Base-by-base conservation (phyloP, 1,140 invertebrate genomes). In the Thaumetopoea pityocampa region DNA sequence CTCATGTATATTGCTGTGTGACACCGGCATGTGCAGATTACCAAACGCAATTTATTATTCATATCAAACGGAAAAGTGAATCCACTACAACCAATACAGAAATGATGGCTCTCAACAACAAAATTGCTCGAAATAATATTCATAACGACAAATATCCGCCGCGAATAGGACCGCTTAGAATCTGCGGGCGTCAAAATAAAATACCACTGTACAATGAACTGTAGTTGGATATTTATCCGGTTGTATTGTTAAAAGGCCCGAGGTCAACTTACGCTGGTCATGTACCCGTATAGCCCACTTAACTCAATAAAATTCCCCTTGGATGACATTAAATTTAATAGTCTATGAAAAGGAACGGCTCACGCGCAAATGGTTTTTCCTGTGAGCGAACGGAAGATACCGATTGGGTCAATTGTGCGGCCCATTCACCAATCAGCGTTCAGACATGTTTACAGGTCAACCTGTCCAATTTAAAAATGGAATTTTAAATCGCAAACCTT, bases 301-400 rank as follows among this genome's bases (percentile, higher is more conserved):
- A 78, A 78, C 63, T 71, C 71, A 77, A 82, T 80, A 78, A 78
- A 74, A 67, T 41, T 79, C 79, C 79, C 79, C 76, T 79, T 68
- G 65, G 51, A 35, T 45, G 37, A 29, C 67, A 80, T 73, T 73
- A 76, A 71, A 77, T 79, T 77, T 77, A 80, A 78, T 74, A 67
- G 68, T 66, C 60, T 77, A 70, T 82, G 78, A 74, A 78, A 81
- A 73, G 76, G 51, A 61, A 52, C 50, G 51, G 30, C 45, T 42
- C 47, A 37, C 42, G 65, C 65, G 61, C 60, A 76, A 72, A 70
- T 59, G 67, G 56, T 59, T 47, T 74, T 80, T 83, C 79, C 79
- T 83, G 79, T 71, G 45, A 44, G 55, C 37, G 50, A 68, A 71
- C 74, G 79, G 79, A 83, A 83, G 76, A 79, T 67, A 66, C 24